Evolutionary conservation across 2,113 vertebrate species (phyloP).

Genomic region (Eubucco bourcierii): DNA sequence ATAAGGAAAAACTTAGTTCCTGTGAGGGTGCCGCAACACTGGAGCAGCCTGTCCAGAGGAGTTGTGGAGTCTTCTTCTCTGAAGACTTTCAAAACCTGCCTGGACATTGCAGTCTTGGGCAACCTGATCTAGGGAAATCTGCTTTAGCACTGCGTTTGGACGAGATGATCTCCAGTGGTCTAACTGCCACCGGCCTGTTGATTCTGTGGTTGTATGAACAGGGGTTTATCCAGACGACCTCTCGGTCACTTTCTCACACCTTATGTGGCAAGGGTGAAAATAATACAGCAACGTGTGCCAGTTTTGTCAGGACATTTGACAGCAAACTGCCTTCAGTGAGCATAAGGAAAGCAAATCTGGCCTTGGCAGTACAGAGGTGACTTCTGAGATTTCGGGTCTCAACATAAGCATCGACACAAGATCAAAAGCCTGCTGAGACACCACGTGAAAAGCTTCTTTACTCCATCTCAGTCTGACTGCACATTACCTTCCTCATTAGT

Average conservation of each 20-base stretch:
- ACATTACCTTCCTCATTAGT: background rate
- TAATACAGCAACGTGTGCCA: accelerated
- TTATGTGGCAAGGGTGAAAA: background rate
- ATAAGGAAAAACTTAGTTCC: too few species aligned
- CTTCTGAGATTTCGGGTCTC: background rate
- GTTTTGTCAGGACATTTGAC: background rate
- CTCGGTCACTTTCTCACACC: background rate
- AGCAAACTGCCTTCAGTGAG: background rate
- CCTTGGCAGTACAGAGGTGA: accelerated
- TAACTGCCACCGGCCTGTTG: too few species aligned
- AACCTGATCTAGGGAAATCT: too few species aligned
- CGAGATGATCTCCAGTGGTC: too few species aligned
- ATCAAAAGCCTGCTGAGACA: too few species aligned
- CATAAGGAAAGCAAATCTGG: background rate
- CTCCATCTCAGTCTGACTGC: background rate
- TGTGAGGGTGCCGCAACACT: too few species aligned
- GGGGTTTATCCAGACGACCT: background rate
- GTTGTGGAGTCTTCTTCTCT: too few species aligned
- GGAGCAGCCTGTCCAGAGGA: too few species aligned
- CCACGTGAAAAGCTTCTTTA: background rate
- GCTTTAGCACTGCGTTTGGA: too few species aligned
- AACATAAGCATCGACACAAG: background rate
- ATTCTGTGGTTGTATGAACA: too few species aligned
- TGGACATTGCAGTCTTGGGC: too few species aligned
- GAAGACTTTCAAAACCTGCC: too few species aligned